Percentiles rank a stretch among this genome's conserved stretches.
phyloP scores from a whole-genome alignment of 1,140 invertebrate species.

The Ceratoteleas bidentatus region DNA sequence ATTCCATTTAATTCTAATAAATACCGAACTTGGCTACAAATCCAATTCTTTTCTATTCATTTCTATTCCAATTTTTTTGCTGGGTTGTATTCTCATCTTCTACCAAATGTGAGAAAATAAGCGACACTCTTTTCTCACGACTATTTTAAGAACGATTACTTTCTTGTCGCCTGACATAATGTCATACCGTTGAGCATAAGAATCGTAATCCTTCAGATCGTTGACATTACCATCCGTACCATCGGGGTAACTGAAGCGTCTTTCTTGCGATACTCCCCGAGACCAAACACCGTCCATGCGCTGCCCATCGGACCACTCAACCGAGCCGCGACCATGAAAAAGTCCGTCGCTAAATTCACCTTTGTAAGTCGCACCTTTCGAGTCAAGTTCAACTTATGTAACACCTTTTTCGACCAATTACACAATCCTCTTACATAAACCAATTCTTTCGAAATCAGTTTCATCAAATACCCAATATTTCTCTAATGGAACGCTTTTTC shows the following conservation, averaged over 20 bases:
- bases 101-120: constrained; percentile 24
- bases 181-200: constrained; percentile 39
- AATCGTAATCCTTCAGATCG: constrained; percentile 35
- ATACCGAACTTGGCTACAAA: no score
- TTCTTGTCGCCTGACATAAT: constrained; percentile 21
- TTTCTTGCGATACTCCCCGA: constrained; percentile 75
- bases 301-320: constrained; percentile 79
- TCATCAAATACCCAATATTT: no score
- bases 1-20: no score
- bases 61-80: no score
- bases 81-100: no score
- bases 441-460: no score
- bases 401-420: constrained; percentile 2
- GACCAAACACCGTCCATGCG: constrained; percentile 79
- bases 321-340: constrained; percentile 82
- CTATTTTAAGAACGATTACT: constrained; percentile 20
- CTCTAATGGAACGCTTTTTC: background rate
- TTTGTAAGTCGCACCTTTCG: constrained; percentile 76
- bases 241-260: constrained; percentile 78
- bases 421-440: background rate
- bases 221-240: constrained; percentile 68
- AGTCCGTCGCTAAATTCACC: constrained; percentile 82
- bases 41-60: no score
- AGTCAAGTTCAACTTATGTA: constrained; percentile 19
- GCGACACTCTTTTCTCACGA: constrained; percentile 36